These are phyloP conservation scores for Enteromius argenteus DNA, from an alignment of 2,797 vertebrate genomes.

Conservation along the genomic window DNA sequence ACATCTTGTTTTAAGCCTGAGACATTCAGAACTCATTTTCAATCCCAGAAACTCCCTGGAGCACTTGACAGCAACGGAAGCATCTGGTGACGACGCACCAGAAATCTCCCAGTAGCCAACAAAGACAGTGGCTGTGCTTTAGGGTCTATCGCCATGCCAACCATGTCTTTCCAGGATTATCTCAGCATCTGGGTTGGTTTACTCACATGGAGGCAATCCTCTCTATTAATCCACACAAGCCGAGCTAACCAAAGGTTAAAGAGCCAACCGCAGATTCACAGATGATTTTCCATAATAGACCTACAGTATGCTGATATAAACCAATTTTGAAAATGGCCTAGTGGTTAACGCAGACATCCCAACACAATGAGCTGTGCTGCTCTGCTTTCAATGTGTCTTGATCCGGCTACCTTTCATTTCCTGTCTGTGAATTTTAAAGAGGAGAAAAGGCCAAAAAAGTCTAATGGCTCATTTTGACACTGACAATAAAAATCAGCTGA, in stretches of 20 bases:
- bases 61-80: conserved; percentile 66
- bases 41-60: conserved; percentile 56
- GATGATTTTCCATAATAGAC: not conserved
- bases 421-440: not conserved
- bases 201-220: conserved; percentile 59
- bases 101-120: conserved; percentile 69
- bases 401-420: not conserved
- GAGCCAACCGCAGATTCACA: conserved; percentile 19
- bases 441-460: not conserved
- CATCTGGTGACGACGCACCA: conserved; percentile 66
- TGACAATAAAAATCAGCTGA: not conserved
- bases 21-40: conserved; percentile 28
- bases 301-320: not conserved
- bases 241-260: conserved; percentile 44
- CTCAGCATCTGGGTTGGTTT: conserved; percentile 63
- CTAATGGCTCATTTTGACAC: not conserved
- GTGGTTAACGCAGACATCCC: not conserved
- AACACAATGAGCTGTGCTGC: not conserved
- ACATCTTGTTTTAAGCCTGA: conserved; percentile 59
- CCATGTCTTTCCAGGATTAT: conserved; percentile 66
- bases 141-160: conserved; percentile 55
- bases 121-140: conserved; percentile 57
- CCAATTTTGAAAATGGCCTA: not conserved
- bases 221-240: conserved; percentile 44
- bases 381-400: not conserved